phyloP scores from a whole-genome alignment of 1,140 invertebrate species.

The Ostrea edulis region DNA sequence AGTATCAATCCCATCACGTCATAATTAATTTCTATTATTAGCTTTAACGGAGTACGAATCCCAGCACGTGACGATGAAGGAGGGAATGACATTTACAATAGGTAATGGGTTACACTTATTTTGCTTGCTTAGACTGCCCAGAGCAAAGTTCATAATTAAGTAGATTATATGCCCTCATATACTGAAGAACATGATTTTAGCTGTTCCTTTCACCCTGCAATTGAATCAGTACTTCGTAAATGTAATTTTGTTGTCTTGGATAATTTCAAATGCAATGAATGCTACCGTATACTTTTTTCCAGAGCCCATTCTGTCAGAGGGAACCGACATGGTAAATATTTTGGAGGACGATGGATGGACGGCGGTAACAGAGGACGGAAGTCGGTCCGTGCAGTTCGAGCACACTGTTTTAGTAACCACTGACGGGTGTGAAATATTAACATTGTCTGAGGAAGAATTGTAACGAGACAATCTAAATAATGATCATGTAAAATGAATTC shows the following conservation, averaged over 20 bases:
- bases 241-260: too few species aligned
- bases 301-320: conserved; percentile 92
- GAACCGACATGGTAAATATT: conserved; percentile 85
- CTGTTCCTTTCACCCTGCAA: too few species aligned
- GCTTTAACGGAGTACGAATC: background rate
- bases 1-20: too few species aligned
- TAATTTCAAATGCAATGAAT: too few species aligned
- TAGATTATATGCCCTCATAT: too few species aligned
- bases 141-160: too few species aligned
- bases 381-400: conserved; percentile 93
- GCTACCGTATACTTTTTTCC: conserved; percentile 44
- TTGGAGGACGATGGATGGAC: conserved; percentile 93
- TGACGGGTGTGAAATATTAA: conserved; percentile 76
- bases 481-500: background rate
- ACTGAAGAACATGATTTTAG: too few species aligned
- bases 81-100: conserved; percentile 96
- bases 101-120: conserved; percentile 65
- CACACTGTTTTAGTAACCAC: conserved; percentile 93
- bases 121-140: background rate
- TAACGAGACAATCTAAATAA: background rate
- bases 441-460: conserved; percentile 47
- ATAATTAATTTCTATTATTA: background rate
- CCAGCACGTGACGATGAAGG: conserved; percentile 76
- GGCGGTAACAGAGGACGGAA: conserved; percentile 87
- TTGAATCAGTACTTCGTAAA: too few species aligned